phyloP scores from a whole-genome alignment of 2,888 invertebrate genomes.

The Calameuta pallipes region DNA sequence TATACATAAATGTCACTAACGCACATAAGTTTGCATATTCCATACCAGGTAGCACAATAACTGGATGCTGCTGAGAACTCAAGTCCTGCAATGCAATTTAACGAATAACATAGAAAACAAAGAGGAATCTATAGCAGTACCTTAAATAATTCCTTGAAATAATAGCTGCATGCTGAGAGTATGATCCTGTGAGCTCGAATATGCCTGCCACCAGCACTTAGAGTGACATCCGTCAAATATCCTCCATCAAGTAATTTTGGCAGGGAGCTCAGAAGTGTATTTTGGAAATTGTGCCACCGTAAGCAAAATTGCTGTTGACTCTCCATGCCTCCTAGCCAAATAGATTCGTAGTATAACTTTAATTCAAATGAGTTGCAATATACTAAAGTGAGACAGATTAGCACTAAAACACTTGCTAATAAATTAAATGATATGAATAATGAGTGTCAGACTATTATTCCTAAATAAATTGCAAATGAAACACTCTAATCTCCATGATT shows the following conservation, averaged over 20 bases:
- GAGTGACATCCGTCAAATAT: conserved; percentile 86
- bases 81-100: conserved; percentile 70
- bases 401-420: not conserved
- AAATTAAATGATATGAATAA: not conserved
- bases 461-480: conserved; percentile 24
- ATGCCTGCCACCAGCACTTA: conserved; percentile 87
- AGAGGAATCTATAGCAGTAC: conserved; percentile 62
- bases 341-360: not conserved
- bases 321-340: conserved; percentile 70
- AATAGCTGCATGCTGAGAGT: conserved; percentile 89
- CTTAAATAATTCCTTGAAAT: conserved; percentile 90
- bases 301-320: conserved; percentile 83
- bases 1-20: conserved; percentile 88
- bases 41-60: conserved; percentile 79
- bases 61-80: conserved; percentile 76
- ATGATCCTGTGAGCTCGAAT: conserved; percentile 88
- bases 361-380: not conserved
- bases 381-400: not conserved
- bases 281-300: conserved; percentile 85
- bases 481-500: conserved; percentile 8
- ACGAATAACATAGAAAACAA: conserved; percentile 14
- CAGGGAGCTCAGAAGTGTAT: conserved; percentile 80
- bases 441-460: not conserved
- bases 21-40: conserved; percentile 78
- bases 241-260: conserved; percentile 83